phyloP scores from a whole-genome alignment of 2,113 vertebrate genomes.

The Mungos mungo region DNA sequence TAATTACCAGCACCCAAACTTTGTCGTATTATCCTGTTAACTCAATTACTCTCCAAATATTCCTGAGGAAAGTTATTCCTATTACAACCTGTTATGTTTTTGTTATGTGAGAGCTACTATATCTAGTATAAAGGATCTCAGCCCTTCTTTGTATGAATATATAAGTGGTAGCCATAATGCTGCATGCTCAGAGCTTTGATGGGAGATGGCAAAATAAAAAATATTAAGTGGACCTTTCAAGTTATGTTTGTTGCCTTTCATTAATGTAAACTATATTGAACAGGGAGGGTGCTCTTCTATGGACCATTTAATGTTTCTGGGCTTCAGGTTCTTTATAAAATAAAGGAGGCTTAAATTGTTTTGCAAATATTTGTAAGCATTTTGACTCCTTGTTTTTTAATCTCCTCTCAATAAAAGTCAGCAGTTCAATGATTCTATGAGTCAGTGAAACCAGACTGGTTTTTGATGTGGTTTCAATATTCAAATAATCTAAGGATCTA shows the following conservation, averaged over 20 bases:
- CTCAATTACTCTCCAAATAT: not conserved
- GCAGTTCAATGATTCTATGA: not conserved
- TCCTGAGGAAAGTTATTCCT: not conserved
- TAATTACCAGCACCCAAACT: not conserved
- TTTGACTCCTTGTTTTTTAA: not conserved
- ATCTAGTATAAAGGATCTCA: not conserved
- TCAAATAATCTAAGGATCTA: not conserved
- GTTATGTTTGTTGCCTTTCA: not conserved
- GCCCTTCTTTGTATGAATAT: not conserved
- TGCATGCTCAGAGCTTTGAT: not conserved
- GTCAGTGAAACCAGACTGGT: not conserved
- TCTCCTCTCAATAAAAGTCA: not conserved
- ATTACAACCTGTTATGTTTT: not conserved
- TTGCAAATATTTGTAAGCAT: not conserved
- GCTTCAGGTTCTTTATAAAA: not conserved
- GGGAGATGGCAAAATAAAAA: not conserved
- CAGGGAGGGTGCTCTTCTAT: not conserved
- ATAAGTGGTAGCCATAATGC: no score
- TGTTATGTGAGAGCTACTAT: not conserved
- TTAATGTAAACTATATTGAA: not conserved
- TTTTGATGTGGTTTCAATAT: not conserved
- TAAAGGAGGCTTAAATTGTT: not conserved
- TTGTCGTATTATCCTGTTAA: not conserved
- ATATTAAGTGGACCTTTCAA: not conserved
- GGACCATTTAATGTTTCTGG: not conserved